Evolutionary conservation across 2,888 invertebrate genomes (phyloP).

Genomic region (Catocala nupta): DNA sequence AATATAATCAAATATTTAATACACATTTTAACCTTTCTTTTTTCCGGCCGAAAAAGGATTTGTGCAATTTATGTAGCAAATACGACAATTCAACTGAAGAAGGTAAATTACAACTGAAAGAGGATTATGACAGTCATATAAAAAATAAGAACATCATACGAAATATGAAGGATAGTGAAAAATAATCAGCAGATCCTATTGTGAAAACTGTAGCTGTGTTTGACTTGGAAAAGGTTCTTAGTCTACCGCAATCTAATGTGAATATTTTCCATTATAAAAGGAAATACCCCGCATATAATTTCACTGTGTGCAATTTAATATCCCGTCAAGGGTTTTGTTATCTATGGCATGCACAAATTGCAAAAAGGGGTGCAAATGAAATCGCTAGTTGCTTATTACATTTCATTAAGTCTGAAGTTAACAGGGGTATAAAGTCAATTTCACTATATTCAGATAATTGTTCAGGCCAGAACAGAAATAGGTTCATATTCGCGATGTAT

Average conservation of each 20-base stretch:
- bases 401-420: no score
- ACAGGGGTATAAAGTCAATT: no score
- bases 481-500: no score
- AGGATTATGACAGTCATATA: constrained; percentile 9
- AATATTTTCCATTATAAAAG: no score
- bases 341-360: no score
- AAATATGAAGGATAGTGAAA: constrained; percentile 10
- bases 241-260: constrained; percentile 12
- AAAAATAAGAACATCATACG: constrained; percentile 5
- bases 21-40: constrained; percentile 16
- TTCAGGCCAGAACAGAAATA: no score
- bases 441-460: no score
- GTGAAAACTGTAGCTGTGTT: constrained; percentile 10
- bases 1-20: constrained; percentile 19
- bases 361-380: no score
- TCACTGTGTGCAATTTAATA: no score
- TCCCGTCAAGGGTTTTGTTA: no score
- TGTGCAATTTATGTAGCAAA: constrained; percentile 5
- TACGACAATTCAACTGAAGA: constrained; percentile 4
- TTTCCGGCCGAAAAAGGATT: constrained; percentile 19
- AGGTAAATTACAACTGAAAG: constrained; percentile 8
- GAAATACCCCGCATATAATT: no score
- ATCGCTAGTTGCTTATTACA: no score
- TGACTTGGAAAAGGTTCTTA: constrained; percentile 15
- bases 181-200: not conserved